Evolutionary conservation across 2,888 invertebrate genomes (phyloP).

Genomic region (Gasteruption jaculator): DNA sequence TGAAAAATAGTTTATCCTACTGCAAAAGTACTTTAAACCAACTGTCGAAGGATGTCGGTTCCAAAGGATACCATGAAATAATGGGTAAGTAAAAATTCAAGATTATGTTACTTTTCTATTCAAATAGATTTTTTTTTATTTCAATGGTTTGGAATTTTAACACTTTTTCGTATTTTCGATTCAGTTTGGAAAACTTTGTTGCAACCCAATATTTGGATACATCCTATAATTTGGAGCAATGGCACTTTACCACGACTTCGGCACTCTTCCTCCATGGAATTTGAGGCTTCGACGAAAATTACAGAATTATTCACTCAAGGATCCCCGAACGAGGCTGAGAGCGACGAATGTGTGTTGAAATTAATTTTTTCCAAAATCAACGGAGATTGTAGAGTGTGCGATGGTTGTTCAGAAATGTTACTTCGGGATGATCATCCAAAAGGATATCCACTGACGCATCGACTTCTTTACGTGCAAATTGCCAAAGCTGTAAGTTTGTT

Average conservation of each 20-base stretch:
- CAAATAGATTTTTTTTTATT: too few species aligned
- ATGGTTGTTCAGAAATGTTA: slow-evolving; percentile 29
- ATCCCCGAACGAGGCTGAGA: slow-evolving; percentile 33
- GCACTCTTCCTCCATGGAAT: slow-evolving; percentile 10
- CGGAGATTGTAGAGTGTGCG: slow-evolving; percentile 25
- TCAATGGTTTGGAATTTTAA: too few species aligned
- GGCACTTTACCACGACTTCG: slow-evolving; percentile 10
- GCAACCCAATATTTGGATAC: slow-evolving; percentile 33
- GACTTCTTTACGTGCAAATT: slow-evolving; percentile 44
- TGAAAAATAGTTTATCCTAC: too few species aligned
- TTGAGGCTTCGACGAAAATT: slow-evolving; percentile 8
- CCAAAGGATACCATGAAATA: too few species aligned
- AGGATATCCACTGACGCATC: slow-evolving; percentile 49
- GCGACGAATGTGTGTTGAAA: slow-evolving; percentile 32
- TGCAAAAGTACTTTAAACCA: too few species aligned
- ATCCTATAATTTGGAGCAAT: slow-evolving; percentile 29
- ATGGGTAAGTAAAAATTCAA: too few species aligned
- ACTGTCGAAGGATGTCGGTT: too few species aligned
- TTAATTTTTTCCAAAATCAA: slow-evolving; percentile 20
- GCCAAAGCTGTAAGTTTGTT: slow-evolving; percentile 33
- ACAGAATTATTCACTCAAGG: slow-evolving; percentile 28
- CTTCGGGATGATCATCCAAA: slow-evolving; percentile 30
- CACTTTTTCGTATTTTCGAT: too few species aligned
- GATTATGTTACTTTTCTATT: too few species aligned
- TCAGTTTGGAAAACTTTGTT: slow-evolving; percentile 25